Conservation (phyloP, 2,113 vertebrate genomes). For the Cairina moschata region DNA sequence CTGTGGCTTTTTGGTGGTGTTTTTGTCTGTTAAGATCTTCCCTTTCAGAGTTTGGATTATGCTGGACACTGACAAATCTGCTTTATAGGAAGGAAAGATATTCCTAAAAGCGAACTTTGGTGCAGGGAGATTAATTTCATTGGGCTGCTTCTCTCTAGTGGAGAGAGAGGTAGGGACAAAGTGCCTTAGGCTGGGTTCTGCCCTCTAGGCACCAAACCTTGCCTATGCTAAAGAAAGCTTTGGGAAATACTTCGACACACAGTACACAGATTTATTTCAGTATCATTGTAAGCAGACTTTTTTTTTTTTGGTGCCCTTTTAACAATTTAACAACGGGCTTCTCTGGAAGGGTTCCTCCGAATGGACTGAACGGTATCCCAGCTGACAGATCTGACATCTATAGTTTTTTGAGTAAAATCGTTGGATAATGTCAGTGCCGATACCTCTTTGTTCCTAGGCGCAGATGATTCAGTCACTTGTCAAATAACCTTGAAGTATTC, state of each 20-base stretch:
- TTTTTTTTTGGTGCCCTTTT: not conserved
- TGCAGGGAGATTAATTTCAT: not conserved
- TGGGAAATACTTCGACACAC: not conserved
- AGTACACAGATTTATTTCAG: not conserved
- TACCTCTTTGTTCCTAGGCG: not conserved
- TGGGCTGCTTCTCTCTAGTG: not conserved
- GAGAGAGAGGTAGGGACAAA: not conserved
- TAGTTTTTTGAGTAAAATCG: not conserved
- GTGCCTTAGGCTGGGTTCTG: not conserved
- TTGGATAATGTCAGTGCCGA: not conserved
- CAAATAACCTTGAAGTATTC: not conserved
- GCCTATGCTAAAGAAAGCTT: not conserved
- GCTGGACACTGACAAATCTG: not conserved
- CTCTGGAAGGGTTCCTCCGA: not conserved
- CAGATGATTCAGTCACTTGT: not conserved
- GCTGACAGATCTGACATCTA: not conserved
- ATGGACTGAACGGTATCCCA: not conserved
- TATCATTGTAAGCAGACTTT: not conserved
- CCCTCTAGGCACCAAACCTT: not conserved
- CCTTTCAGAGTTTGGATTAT: not conserved
- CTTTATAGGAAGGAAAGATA: not conserved
- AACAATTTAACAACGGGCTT: not conserved
- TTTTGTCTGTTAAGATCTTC: not conserved
- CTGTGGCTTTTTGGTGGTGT: not conserved
- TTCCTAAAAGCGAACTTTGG: not conserved